A percentile compares a stretch with the other conserved stretches of the same genome.
Conservation (phyloP, 64 coral and sea anemone genomes). For the Actinia tenebrosa region DNA sequence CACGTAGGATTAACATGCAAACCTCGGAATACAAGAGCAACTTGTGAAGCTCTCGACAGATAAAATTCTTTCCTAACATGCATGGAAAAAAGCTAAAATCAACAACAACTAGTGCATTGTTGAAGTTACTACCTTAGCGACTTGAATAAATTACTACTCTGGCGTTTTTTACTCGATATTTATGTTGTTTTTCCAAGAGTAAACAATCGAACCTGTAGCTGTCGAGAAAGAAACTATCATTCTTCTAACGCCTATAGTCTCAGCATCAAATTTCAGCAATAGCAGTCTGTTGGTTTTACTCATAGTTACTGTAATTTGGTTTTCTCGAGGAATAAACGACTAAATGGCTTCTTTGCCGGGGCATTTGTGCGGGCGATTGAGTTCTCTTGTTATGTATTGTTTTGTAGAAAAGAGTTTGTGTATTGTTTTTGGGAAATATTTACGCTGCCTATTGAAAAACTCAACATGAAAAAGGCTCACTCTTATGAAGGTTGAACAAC, state of each 20-base stretch:
- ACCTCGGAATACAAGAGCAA: no score
- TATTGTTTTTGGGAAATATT: background rate
- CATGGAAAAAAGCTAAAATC: background rate
- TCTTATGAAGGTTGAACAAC: background rate
- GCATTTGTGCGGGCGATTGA: background rate
- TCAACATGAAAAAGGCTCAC: background rate
- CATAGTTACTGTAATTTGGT: background rate
- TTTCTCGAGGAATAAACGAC: background rate
- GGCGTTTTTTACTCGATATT: background rate
- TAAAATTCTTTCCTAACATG: background rate
- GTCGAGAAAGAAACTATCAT: background rate
- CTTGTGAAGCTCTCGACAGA: background rate
- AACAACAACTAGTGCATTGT: background rate
- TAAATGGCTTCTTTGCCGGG: background rate
- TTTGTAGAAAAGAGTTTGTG: background rate
- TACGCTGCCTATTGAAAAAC: background rate
- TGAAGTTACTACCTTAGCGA: background rate
- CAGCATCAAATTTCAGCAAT: background rate
- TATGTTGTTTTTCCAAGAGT: conserved; percentile 1
- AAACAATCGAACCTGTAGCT: background rate
- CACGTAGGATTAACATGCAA: background rate
- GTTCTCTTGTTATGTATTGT: background rate
- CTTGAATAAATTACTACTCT: conserved; percentile 13
- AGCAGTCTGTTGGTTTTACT: background rate
- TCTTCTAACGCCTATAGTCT: background rate